Base-by-base conservation (phyloP, 2,797 vertebrate genomes). In the Tadarida brasiliensis region DNA sequence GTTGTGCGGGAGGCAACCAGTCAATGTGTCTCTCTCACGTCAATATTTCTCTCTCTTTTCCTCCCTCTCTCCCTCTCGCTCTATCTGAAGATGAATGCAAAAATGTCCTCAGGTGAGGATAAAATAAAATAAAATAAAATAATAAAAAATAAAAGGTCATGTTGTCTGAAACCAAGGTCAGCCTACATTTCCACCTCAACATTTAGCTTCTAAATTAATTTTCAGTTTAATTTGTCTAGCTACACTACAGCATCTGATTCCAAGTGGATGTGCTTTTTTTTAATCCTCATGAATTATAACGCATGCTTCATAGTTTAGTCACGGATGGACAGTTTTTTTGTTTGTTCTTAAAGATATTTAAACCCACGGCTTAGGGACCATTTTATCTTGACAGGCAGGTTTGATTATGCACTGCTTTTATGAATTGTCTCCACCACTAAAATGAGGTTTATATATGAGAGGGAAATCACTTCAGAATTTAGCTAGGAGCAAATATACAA, bases 401-500 rank as follows among this genome's bases (percentile, higher is more conserved):
- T 59, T 92, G 65, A 83, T 68, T 61, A 63, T 59, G 20, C 20
- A 84, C 56, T 85, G 61, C 57, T 90, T 90, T 81, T 57, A 94
- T 65, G 44, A 95, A 92, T n/a, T 82, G 35, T n/a, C 47, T 82
- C 93, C 54, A 84, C 19, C 82, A 61, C 49, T 90, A 96, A 92
- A 94, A 87, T 70, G 14, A 91, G 70, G 11, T 15, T 59, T 15
- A 47, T 68, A 73, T 56, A 49, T 67, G 28, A 85, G 3, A 83
- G 33, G n/a, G 90, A 89, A 87, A 24, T 87, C 33, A 91, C 59
- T 94, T 91, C 30, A 44, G 26, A 71, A 78, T 87, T 67, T 74
- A 91, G 26, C 63, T 51, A 85, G 51, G n/a, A 74, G n/a, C 35
- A 87, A 89, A 77, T 0, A 6, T 20, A 78, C 54, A 85, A 33